Base-by-base conservation (phyloP, 2,888 invertebrate species). In the Gonocerus acuteangulatus region DNA sequence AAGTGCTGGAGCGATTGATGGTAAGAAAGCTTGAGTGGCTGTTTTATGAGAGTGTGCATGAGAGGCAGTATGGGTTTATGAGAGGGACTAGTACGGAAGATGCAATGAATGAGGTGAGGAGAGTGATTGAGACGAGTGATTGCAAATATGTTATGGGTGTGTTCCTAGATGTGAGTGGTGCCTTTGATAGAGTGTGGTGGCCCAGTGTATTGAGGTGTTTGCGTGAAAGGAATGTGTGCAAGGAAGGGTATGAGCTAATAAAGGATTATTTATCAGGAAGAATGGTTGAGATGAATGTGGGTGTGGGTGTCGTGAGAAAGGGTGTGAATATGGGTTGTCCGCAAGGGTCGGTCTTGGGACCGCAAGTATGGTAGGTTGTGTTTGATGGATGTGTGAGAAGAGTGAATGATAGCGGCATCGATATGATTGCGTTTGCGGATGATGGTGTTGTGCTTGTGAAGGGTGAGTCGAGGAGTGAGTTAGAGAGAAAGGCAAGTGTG, bases 41-140 rank as follows among this genome's bases (percentile, higher is more conserved):
- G 6, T 15, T 47, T 4, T 39, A 9, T 16, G 52, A 16, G n/a
- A 15, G 27, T 1, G 16, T 60, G 34, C n/a, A 18, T 18, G n/a
- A 23, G 4, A 54, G 42, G 2, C 62, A 66, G 56, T 65, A 48
- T 21, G 66, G 65, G 6, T 62, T 63, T 13, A 54, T 16, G n/a
- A 16, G 21, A n/a, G 60, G 52, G 2, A 62, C 48, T 39, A 48
- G 47, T 1, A 66, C 63, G 4, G 60, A 61, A 15, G 63, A 62
- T 56, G 65, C 67, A 4, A 60, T 60, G 21, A 32, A 52, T 27
- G 21, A 13, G 22, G 21, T 61, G 7, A 36, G 15, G 3, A n/a
- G 16, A 34, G n/a, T 16, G 15, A 16, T 48, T 7, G 7, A 32
- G 9, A 2, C 15, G 2, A 49, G 49, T 18, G 7, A n/a, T 15